Evolutionary conservation across 2,113 vertebrate species (phyloP).

Genomic region (Symphodus melops): DNA sequence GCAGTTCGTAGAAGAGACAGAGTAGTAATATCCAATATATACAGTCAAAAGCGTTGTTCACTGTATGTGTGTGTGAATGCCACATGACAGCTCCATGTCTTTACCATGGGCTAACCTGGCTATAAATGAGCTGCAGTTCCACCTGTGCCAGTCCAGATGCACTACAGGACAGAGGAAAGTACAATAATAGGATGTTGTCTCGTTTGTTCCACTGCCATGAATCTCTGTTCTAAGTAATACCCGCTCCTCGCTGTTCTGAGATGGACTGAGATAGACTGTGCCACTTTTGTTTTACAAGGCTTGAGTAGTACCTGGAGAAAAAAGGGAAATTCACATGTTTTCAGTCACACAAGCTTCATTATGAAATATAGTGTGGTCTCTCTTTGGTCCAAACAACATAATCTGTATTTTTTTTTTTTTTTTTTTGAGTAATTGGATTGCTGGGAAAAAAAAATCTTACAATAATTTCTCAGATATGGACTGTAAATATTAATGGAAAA

Average conservation of each 20-base stretch:
- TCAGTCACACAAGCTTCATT: too few relatives aligned
- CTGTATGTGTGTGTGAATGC: constrained; percentile 21
- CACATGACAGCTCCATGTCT: constrained; percentile 56
- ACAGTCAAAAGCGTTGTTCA: constrained; percentile 55
- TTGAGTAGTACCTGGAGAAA: neutral
- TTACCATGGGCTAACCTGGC: constrained; percentile 62
- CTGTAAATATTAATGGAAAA: too few relatives aligned
- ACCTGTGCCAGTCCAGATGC: constrained; percentile 65
- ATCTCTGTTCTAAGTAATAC: constrained; percentile 51
- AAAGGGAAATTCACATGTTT: too few relatives aligned
- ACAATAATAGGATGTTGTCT: constrained; percentile 54
- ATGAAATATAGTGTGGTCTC: too few relatives aligned
- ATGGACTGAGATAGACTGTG: constrained; percentile 1
- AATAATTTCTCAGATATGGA: too few relatives aligned
- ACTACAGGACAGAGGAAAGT: constrained; percentile 51
- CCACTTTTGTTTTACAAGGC: constrained; percentile 11
- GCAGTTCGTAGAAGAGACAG: constrained; percentile 59
- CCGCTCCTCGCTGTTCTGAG: constrained; percentile 27
- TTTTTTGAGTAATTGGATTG: too few relatives aligned
- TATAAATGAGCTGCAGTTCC: constrained; percentile 66
- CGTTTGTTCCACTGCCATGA: constrained; percentile 66
- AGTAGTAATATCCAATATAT: constrained; percentile 47
- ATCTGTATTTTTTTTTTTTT: too few relatives aligned
- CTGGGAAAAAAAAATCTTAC: too few relatives aligned
- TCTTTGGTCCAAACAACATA: too few relatives aligned